Conservation (phyloP, 2,888 invertebrate species). For the Plagodis dolabraria region DNA sequence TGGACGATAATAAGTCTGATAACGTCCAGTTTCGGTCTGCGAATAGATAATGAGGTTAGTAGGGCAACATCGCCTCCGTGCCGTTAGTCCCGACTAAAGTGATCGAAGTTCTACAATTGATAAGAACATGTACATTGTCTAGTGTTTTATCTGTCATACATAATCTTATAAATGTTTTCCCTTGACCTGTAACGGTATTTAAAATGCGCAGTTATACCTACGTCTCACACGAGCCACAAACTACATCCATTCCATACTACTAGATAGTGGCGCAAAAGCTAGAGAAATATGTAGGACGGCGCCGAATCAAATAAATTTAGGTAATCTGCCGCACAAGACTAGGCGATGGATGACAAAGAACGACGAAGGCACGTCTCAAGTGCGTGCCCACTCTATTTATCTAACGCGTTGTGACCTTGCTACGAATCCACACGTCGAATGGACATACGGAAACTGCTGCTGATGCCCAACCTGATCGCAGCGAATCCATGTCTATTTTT, state of each 20-base stretch:
- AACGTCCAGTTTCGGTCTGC: slow-evolving; percentile 29
- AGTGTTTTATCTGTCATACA: slow-evolving; percentile 43
- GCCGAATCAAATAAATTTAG: slow-evolving; percentile 39
- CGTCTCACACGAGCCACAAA: slow-evolving; percentile 20
- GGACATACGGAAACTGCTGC: slow-evolving; percentile 58
- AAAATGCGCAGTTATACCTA: slow-evolving; percentile 58
- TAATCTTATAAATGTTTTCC: slow-evolving; percentile 54
- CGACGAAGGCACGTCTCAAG: slow-evolving; percentile 47
- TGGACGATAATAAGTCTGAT: slow-evolving; percentile 15
- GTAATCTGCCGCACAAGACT: slow-evolving; percentile 39
- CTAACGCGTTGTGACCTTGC: slow-evolving; percentile 61
- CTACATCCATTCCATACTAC: neutral
- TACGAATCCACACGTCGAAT: slow-evolving; percentile 54
- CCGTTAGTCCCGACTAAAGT: slow-evolving; percentile 34
- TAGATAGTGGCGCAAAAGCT: slow-evolving; percentile 22
- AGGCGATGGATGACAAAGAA: slow-evolving; percentile 28
- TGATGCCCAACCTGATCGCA: slow-evolving; percentile 38
- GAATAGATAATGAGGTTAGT: slow-evolving; percentile 64
- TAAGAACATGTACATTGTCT: slow-evolving; percentile 54
- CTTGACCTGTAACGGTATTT: slow-evolving; percentile 67
- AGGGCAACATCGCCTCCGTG: slow-evolving; percentile 49
- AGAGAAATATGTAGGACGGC: slow-evolving; percentile 42
- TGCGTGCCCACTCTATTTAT: slow-evolving; percentile 54
- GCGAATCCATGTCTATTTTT: slow-evolving; percentile 22
- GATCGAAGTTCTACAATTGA: slow-evolving; percentile 46